Evolutionary conservation across 2,113 vertebrate species (phyloP).

Genomic region (Bubo blakistoni): DNA sequence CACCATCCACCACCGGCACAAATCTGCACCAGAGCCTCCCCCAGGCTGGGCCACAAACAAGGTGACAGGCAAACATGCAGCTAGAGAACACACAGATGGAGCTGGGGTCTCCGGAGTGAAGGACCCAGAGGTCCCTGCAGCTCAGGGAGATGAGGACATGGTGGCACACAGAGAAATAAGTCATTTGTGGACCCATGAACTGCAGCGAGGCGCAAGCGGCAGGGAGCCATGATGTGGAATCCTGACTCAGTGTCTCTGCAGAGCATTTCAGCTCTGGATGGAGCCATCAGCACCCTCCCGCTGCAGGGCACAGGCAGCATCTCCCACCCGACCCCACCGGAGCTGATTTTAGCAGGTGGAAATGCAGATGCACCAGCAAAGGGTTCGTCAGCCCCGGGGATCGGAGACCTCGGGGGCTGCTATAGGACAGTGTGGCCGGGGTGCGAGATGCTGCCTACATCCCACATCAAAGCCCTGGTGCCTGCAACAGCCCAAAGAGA

Average conservation of each 20-base stretch:
- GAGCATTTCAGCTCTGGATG: rapidly evolving
- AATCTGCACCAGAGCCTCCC: rapidly evolving
- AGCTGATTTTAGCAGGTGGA: neutral
- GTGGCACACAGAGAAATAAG: rapidly evolving
- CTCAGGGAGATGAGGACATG: rapidly evolving
- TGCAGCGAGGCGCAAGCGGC: neutral
- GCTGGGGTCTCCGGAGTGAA: neutral
- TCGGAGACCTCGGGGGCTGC: rapidly evolving
- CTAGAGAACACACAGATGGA: neutral
- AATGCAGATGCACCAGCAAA: neutral
- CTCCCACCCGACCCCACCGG: rapidly evolving
- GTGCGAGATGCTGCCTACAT: rapidly evolving
- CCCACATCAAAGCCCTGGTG: rapidly evolving
- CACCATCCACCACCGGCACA: neutral
- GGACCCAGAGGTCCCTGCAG: neutral
- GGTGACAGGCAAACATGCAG: neutral
- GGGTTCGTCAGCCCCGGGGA: rapidly evolving
- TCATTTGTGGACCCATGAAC: neutral
- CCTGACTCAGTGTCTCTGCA: rapidly evolving
- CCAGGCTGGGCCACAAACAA: neutral
- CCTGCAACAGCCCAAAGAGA: neutral
- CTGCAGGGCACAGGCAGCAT: neutral
- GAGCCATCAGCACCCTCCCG: neutral
- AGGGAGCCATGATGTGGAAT: rapidly evolving
- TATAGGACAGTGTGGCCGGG: rapidly evolving